phyloP scores from a whole-genome alignment of 2,797 vertebrate genomes.

The Muraenolepis orangiensis region DNA sequence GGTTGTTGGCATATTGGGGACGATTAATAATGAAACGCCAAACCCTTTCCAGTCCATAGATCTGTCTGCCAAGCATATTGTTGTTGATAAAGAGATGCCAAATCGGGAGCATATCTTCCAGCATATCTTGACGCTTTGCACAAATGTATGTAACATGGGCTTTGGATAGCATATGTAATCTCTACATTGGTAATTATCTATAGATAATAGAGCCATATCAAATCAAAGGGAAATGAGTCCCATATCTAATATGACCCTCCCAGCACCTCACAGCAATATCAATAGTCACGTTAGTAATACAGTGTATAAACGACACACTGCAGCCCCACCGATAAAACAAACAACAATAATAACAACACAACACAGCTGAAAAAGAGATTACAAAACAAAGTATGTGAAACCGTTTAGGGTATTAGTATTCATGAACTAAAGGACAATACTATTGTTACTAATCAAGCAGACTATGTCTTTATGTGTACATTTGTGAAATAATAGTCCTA shows the following conservation, averaged over 20 bases:
- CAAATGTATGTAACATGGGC: background rate
- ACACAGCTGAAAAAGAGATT: no score
- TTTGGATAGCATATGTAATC: background rate
- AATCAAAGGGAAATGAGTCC: background rate
- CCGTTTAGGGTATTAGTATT: no score
- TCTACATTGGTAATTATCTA: background rate
- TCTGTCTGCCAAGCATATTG: slow-evolving; percentile 44
- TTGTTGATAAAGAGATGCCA: slow-evolving; percentile 35
- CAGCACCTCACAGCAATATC: background rate
- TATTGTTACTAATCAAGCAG: no score
- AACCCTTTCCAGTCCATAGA: slow-evolving; percentile 55
- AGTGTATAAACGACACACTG: background rate
- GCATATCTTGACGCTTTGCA: slow-evolving; percentile 25
- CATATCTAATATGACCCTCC: background rate
- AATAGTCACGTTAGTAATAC: background rate
- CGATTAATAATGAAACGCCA: slow-evolving; percentile 60
- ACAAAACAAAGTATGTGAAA: no score
- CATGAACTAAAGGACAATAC: no score
- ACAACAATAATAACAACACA: background rate
- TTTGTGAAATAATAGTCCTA: no score
- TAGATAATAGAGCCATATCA: background rate
- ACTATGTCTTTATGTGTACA: no score
- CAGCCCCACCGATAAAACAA: background rate
- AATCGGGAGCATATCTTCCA: slow-evolving; percentile 33
- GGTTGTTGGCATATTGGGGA: slow-evolving; percentile 31